These are phyloP conservation scores for Turdus rufiventris DNA, from an alignment of 2,113 vertebrate genomes.

Conservation along the genomic window DNA sequence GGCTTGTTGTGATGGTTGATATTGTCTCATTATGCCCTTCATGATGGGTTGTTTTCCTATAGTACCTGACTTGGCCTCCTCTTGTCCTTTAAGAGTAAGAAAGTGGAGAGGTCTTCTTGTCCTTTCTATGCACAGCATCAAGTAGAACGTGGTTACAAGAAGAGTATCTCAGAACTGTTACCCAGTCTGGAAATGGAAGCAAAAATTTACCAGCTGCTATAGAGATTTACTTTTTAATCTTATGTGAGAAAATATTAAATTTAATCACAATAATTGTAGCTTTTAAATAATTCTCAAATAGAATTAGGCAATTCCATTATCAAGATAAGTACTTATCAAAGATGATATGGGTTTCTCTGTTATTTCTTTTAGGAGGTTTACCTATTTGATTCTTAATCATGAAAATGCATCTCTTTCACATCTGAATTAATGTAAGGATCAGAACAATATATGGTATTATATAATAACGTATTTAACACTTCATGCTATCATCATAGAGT, in stretches of 20 bases:
- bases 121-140: not conserved
- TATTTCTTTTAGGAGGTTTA: not conserved
- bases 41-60: not conserved
- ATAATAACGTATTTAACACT: not conserved
- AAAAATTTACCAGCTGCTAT: not conserved
- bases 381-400: not conserved
- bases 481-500: not conserved
- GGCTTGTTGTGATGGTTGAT: not conserved
- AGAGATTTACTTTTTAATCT: not conserved
- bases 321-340: not conserved
- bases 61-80: not conserved
- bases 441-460: not conserved
- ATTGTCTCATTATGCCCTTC: not conserved
- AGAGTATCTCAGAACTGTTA: not conserved
- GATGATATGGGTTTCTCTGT: not conserved
- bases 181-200: not conserved
- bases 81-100: not conserved
- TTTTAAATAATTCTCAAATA: not conserved
- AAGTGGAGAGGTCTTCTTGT: not conserved
- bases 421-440: not conserved
- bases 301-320: not conserved
- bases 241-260: not conserved
- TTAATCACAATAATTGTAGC: not conserved
- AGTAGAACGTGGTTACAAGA: fast-evolving
- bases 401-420: not conserved